Evolutionary conservation across 1,140 invertebrate genomes (phyloP).

Genomic region (Aphis gossypii): DNA sequence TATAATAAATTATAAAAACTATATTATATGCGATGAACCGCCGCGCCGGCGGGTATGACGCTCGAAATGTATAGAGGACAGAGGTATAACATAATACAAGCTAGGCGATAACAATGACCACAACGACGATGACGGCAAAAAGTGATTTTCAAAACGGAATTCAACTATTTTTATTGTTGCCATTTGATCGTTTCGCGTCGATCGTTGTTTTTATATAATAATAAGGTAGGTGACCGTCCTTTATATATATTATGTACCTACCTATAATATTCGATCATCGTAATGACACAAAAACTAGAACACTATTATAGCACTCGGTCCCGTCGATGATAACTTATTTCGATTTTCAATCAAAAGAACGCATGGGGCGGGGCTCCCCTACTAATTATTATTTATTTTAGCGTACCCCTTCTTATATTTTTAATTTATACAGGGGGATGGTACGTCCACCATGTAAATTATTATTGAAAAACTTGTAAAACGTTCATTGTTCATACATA

Average conservation of each 20-base stretch:
- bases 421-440: too few species aligned
- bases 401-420: too few species aligned
- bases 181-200: neutral
- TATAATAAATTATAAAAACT: neutral
- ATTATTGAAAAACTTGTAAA: neutral
- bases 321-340: neutral
- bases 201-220: neutral
- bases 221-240: neutral
- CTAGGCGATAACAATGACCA: neutral
- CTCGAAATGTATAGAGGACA: neutral
- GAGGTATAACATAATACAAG: neutral
- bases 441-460: too few species aligned
- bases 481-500: too few species aligned
- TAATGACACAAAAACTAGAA: neutral
- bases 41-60: neutral
- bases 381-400: too few species aligned
- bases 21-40: neutral
- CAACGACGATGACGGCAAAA: neutral
- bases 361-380: too few species aligned
- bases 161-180: neutral
- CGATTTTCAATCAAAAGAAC: neutral
- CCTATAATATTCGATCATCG: neutral
- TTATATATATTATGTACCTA: neutral
- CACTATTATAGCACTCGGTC: neutral
- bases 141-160: constrained; percentile 25